phyloP scores from a whole-genome alignment of 1,140 invertebrate genomes.

The Drosophila watanabei region DNA sequence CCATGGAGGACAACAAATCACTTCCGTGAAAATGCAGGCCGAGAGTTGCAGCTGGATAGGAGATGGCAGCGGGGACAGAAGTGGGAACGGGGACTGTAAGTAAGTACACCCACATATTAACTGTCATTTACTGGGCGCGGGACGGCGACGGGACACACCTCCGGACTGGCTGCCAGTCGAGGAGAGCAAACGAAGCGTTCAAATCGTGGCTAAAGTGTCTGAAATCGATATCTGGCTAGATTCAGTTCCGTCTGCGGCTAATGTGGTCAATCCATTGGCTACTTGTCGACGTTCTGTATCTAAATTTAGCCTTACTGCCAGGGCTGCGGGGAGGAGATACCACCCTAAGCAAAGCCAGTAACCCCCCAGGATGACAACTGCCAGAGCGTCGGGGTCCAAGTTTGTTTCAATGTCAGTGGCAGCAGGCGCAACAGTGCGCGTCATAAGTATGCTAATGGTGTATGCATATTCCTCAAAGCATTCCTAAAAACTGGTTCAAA shows the following conservation, averaged over 20 bases:
- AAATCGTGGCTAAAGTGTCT: constrained; percentile 58
- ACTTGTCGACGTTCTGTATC: constrained; percentile 18
- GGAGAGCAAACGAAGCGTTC: constrained; percentile 56
- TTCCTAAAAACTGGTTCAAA: constrained; percentile 44
- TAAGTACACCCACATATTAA: constrained; percentile 46
- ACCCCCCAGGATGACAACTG: constrained; percentile 11
- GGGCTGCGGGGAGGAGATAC: constrained; percentile 28
- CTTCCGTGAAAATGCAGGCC: constrained; percentile 49
- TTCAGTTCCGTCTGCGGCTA: constrained; percentile 60
- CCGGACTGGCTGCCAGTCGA: constrained; percentile 12
- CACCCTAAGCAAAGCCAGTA: constrained; percentile 1
- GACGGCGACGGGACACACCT: constrained; percentile 41
- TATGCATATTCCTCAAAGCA: constrained; percentile 6
- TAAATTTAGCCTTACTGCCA: constrained; percentile 74
- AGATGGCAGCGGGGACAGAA: background rate
- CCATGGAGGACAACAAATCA: constrained; percentile 46
- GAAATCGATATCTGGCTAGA: constrained; percentile 72
- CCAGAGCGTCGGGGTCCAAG: constrained; percentile 46
- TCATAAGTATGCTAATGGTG: constrained; percentile 23
- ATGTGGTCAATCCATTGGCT: constrained; percentile 49
- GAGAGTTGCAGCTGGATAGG: constrained; percentile 36
- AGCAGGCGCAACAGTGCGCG: constrained; percentile 25
- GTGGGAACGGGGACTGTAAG: constrained; percentile 1
- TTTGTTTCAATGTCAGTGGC: constrained; percentile 76
- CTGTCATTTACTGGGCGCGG: constrained; percentile 27